Evolutionary conservation across 2,797 vertebrate genomes (phyloP).

Genomic region (Rhinatrema bivittatum): DNA sequence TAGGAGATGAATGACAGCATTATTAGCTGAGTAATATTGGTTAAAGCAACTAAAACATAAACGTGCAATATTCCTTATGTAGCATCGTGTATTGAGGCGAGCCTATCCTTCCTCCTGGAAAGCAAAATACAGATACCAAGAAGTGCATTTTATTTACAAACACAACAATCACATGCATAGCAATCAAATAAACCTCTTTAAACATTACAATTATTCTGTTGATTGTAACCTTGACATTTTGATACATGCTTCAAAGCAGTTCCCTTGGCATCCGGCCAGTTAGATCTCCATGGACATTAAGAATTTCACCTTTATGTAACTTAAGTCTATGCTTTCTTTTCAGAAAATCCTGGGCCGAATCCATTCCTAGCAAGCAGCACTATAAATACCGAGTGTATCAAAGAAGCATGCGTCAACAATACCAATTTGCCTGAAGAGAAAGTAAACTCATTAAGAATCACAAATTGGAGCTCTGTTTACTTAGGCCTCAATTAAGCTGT

Average conservation of each 20-base stretch:
- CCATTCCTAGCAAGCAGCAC: not conserved
- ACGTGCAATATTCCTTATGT: slow-evolving; percentile 16
- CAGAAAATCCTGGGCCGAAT: not conserved
- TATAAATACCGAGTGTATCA: not conserved
- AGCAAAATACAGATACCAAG: slow-evolving; percentile 24
- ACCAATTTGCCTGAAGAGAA: not conserved
- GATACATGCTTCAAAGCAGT: slow-evolving; percentile 12
- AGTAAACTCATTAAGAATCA: too few species aligned
- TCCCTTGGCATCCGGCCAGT: not conserved
- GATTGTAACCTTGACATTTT: slow-evolving; percentile 35
- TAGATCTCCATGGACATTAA: slow-evolving; percentile 11
- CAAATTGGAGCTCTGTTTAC: too few species aligned
- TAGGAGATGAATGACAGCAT: slow-evolving; percentile 31
- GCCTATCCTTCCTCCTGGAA: slow-evolving; percentile 22
- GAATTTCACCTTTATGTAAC: slow-evolving; percentile 4
- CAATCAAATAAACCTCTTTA: slow-evolving; percentile 27
- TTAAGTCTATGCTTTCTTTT: not conserved
- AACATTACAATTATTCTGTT: slow-evolving; percentile 31
- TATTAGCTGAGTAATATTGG: slow-evolving; percentile 27
- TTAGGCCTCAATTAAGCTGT: too few species aligned
- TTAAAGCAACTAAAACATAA: slow-evolving; percentile 30
- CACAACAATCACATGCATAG: slow-evolving; percentile 17
- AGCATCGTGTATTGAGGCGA: slow-evolving; percentile 21
- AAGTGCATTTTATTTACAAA: slow-evolving; percentile 29
- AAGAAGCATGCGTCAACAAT: not conserved